Percentiles rank a stretch among this genome's conserved stretches.
Evolutionary conservation across 2,113 vertebrate genomes (phyloP).

Genomic region (Syngnathus floridae): DNA sequence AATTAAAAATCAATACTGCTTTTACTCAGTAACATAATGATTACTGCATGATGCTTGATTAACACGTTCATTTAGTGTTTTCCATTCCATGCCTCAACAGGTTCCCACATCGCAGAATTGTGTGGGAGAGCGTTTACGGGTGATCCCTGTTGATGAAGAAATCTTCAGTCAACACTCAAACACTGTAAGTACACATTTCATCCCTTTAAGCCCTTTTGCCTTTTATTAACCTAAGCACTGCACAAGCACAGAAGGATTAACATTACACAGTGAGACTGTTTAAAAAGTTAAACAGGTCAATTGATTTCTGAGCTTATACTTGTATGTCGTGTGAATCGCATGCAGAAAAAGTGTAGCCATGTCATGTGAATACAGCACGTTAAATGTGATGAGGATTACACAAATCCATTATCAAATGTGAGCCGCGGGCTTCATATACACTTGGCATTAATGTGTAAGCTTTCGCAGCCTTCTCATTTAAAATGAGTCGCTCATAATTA

Average conservation of each 20-base stretch:
- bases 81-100: constrained; percentile 45
- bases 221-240: constrained; percentile 6
- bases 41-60: not conserved
- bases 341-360: constrained; percentile 5
- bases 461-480: constrained; percentile 21
- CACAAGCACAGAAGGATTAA: constrained; percentile 2
- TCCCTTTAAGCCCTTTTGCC: not conserved
- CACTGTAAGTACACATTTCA: constrained; percentile 53
- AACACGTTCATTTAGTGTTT: not conserved
- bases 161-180: constrained; percentile 38
- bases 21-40: not conserved
- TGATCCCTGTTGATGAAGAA: constrained; percentile 23
- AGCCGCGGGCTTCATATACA: constrained; percentile 24
- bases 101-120: constrained; percentile 21
- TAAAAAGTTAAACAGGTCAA: constrained; percentile 3
- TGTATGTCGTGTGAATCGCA: constrained; percentile 6
- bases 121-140: constrained; percentile 19
- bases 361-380: constrained; percentile 16
- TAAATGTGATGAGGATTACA: constrained; percentile 32
- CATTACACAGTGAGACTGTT: constrained; percentile 4
- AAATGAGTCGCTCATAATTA: constrained; percentile 28
- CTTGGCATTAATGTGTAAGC: constrained; percentile 30
- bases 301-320: constrained; percentile 8
- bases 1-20: not conserved
- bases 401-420: constrained; percentile 31